Conservation (phyloP, 2,113 vertebrate genomes). For the Vanacampus margaritifer region DNA sequence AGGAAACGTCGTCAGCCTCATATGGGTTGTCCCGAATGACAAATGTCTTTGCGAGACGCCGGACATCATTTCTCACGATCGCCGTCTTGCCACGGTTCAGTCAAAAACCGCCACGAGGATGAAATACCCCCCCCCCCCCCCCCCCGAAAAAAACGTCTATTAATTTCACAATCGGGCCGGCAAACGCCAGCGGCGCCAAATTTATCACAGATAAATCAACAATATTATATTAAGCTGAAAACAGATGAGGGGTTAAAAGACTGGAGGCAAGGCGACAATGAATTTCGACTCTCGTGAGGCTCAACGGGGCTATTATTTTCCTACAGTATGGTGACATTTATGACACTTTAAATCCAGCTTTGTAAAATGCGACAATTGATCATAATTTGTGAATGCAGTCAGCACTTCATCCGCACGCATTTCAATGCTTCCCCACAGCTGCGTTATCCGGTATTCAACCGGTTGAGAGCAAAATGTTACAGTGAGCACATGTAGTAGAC, state of each 20-base stretch:
- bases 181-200: constrained; percentile 85
- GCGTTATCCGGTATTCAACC: constrained; percentile 32
- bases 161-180: constrained; percentile 80
- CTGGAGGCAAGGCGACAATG: constrained; percentile 84
- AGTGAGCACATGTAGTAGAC: constrained; percentile 20
- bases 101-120: constrained; percentile 80
- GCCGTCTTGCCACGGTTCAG: constrained; percentile 78
- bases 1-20: constrained; percentile 92
- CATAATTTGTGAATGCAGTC: constrained; percentile 64
- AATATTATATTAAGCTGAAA: constrained; percentile 94
- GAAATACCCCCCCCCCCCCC: constrained; percentile 79
- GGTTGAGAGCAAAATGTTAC: constrained; percentile 11
- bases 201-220: constrained; percentile 98
- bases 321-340: constrained; percentile 71
- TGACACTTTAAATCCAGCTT: constrained; percentile 78
- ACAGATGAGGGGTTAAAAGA: constrained; percentile 84
- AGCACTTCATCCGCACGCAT: constrained; percentile 47
- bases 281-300: constrained; percentile 80
- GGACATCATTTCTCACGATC: constrained; percentile 87
- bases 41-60: constrained; percentile 83
- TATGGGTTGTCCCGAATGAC: constrained; percentile 87
- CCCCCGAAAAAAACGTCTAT: constrained; percentile 91
- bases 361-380: constrained; percentile 74
- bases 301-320: constrained; percentile 83
- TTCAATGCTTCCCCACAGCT: constrained; percentile 35